A percentile compares a stretch with the other conserved stretches of the same genome.
Evolutionary conservation across 1,140 invertebrate species (phyloP).

Genomic region (Sitophilus oryzae): DNA sequence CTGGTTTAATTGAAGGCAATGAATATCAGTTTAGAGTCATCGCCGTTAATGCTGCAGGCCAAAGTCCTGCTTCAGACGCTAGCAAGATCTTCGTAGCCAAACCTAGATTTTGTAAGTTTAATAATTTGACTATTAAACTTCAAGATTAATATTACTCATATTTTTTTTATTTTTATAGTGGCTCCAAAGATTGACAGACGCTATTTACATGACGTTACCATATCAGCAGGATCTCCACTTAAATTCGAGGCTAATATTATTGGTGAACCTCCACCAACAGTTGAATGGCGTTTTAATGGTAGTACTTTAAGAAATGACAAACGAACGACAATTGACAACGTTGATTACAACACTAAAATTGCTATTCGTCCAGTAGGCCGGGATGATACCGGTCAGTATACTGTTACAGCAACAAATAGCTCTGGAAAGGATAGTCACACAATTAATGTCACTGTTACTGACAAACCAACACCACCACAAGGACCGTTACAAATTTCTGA

Average conservation of each 20-base stretch:
- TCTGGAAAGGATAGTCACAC: slow-evolving; percentile 85
- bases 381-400: slow-evolving; percentile 82
- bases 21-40: slow-evolving; percentile 98
- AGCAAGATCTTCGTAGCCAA: slow-evolving; percentile 89
- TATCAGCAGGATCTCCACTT: slow-evolving; percentile 87
- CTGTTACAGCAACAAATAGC: slow-evolving; percentile 76
- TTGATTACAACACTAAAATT: slow-evolving; percentile 84
- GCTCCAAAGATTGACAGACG: slow-evolving; percentile 93
- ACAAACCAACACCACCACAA: slow-evolving; percentile 81
- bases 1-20: slow-evolving; percentile 90
- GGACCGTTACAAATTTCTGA: slow-evolving; percentile 86
- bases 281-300: slow-evolving; percentile 78
- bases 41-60: slow-evolving; percentile 91
- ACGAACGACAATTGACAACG: slow-evolving; percentile 70
- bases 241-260: slow-evolving; percentile 87
- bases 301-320: slow-evolving; percentile 51
- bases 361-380: slow-evolving; percentile 73
- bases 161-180: slow-evolving; percentile 52
- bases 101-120: slow-evolving; percentile 69
- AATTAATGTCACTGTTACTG: slow-evolving; percentile 86
- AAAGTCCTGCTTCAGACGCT: slow-evolving; percentile 79
- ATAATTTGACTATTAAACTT: background rate
- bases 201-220: slow-evolving; percentile 78
- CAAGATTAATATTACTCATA: slow-evolving; percentile 7
- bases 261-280: slow-evolving; percentile 85